phyloP scores from a whole-genome alignment of 2,888 invertebrate species.

The Elysia crispata region DNA sequence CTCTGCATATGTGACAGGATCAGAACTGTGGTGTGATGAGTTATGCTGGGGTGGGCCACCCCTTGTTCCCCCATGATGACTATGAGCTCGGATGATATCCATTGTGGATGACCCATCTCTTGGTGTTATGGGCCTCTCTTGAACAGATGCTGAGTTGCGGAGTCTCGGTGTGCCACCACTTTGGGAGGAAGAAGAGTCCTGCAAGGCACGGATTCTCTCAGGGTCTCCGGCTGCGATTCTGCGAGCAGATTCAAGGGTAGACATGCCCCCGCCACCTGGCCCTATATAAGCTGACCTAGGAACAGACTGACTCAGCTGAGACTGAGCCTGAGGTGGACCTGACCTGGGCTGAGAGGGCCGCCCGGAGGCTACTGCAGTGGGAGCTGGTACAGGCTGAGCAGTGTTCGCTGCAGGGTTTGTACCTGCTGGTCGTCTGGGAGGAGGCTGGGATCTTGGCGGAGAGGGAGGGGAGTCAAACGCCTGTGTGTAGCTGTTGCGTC shows the following conservation, averaged over 20 bases:
- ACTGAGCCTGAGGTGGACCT: neutral
- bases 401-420: neutral
- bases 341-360: neutral
- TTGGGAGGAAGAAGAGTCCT: neutral
- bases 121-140: conserved; percentile 13
- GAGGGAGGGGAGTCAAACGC: conserved; percentile 53
- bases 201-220: conserved; percentile 41
- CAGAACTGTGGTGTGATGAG: neutral
- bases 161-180: too few relatives aligned
- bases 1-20: neutral
- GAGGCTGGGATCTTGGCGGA: conserved; percentile 41
- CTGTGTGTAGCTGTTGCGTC: conserved; percentile 57
- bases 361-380: neutral
- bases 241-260: conserved; percentile 43
- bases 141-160: neutral
- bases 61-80: conserved; percentile 30
- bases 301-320: conserved; percentile 11
- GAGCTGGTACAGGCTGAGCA: too few relatives aligned
- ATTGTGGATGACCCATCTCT: conserved; percentile 23
- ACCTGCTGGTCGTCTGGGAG: conserved; percentile 16
- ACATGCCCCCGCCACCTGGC: conserved; percentile 40
- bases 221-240: conserved; percentile 46
- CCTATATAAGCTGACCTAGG: conserved; percentile 44
- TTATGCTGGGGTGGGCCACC: too few relatives aligned
- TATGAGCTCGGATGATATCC: conserved; percentile 42